A percentile compares a stretch with the other conserved stretches of the same genome.
These are phyloP conservation scores for Patella vulgata DNA, from an alignment of 1,140 invertebrate genomes.

Conservation along the genomic window DNA sequence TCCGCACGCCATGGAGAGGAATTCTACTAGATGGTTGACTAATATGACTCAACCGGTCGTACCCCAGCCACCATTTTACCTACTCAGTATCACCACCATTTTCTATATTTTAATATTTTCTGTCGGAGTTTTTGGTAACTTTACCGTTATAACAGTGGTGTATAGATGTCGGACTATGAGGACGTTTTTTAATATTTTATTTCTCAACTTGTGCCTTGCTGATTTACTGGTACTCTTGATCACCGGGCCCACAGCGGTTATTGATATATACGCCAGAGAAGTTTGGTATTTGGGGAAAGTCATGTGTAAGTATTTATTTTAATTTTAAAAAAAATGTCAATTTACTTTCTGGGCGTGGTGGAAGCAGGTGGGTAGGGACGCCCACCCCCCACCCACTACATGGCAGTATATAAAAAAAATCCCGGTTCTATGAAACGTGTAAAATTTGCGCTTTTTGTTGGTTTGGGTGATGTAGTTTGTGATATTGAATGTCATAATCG, in stretches of 20 bases:
- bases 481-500: too few species aligned
- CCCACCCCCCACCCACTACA: too few species aligned
- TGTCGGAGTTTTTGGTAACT: conserved; percentile 47
- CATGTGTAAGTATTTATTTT: conserved; percentile 82
- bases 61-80: conserved; percentile 77
- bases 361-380: too few species aligned
- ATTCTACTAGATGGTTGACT: too few species aligned
- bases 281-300: conserved; percentile 81
- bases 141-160: conserved; percentile 43
- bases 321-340: too few species aligned
- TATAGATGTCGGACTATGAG: conserved; percentile 72
- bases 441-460: too few species aligned
- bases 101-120: conserved; percentile 47
- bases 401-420: too few species aligned
- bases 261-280: conserved; percentile 81
- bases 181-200: conserved; percentile 85
- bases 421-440: too few species aligned
- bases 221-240: conserved; percentile 86
- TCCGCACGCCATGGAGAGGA: too few species aligned
- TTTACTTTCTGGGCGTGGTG: too few species aligned
- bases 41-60: too few species aligned
- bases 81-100: conserved; percentile 70
- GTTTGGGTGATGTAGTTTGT: too few species aligned
- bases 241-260: conserved; percentile 86
- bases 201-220: conserved; percentile 77